phyloP scores from a whole-genome alignment of 1,140 invertebrate species.

The Drosophila orena region DNA sequence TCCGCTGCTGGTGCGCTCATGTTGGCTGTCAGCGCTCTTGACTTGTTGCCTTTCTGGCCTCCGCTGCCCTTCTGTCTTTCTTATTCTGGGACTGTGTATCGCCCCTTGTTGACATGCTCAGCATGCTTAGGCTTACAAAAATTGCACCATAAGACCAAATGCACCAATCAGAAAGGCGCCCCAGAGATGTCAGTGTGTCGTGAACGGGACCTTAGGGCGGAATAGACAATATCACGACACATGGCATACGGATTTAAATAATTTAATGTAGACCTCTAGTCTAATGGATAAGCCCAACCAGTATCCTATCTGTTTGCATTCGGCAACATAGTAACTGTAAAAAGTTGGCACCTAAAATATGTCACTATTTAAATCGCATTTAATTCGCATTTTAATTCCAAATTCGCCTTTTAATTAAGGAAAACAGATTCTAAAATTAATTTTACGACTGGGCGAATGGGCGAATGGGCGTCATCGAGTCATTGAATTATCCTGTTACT shows the following conservation, averaged over 20 bases:
- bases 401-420: background rate
- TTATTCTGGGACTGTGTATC: constrained; percentile 32
- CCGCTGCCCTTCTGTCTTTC: constrained; percentile 27
- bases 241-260: constrained; percentile 43
- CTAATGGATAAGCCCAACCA: background rate
- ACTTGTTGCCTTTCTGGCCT: constrained; percentile 53
- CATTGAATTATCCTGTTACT: no score
- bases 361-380: background rate
- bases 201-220: constrained; percentile 25
- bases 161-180: constrained; percentile 22
- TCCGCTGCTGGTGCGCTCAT: constrained; percentile 74
- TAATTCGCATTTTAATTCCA: no score
- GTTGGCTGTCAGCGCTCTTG: constrained; percentile 76
- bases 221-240: constrained; percentile 8
- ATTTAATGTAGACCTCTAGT: constrained; percentile 19
- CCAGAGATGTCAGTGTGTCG: constrained; percentile 67
- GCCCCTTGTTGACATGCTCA: constrained; percentile 80
- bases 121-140: constrained; percentile 71
- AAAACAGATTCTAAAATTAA: constrained; percentile 4
- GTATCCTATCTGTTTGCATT: no score
- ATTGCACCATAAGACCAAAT: constrained; percentile 5
- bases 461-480: no score
- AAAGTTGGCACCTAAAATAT: background rate
- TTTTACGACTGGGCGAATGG: background rate
- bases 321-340: background rate